Evolutionary conservation across 2,888 invertebrate species (phyloP), one percentile per base, ranked within the genome.

Genomic region (Eudemis profundana): DNA sequence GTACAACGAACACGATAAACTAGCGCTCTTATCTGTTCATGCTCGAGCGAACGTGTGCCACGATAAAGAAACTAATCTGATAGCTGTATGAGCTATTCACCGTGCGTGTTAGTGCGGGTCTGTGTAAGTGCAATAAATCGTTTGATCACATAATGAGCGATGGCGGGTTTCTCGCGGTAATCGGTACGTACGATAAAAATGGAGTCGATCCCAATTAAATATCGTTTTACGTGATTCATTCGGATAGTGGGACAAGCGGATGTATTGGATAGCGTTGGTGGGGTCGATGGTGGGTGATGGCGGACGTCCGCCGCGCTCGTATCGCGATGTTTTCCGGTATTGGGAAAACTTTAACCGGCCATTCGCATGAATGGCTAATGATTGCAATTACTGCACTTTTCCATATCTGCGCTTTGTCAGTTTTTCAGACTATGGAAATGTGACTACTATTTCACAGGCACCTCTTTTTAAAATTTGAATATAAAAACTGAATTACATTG

Each of bases 1-100:
- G 63, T 19, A 47, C 65, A 53, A 53, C 60, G 59, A 38, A 44
- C 51, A 42, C 64, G 65, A 65, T 59, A 65, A 60, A 40, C 60
- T 15, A 51, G 19, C 50, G 46, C 15, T 46, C 57, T 59, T 59
- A 59, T 59, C 57, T 46, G 57, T 23, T 23, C 47, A 47, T 59
- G 57, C 46, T 33, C 44, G 46, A 47, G 7, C 46, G 57, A 59
- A 61, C 42, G 61, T 61, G 61, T 51, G 50, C 42, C 19, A 19
- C 42, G 50, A 61, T 61, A 50, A 50, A 50, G 61, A 51, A 61
- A 51, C 50, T 51, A 47, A 59, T 59, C 57, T 36, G 57, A 57
- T 44, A 56, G 42, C 27, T 46, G 17, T 56, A 42, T 42, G 54
- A 54, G 40, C 27, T 10, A 54, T 38, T 21, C 14, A 12, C 33